Conservation (phyloP, 2,797 vertebrate species). For the Mallotus villosus region DNA sequence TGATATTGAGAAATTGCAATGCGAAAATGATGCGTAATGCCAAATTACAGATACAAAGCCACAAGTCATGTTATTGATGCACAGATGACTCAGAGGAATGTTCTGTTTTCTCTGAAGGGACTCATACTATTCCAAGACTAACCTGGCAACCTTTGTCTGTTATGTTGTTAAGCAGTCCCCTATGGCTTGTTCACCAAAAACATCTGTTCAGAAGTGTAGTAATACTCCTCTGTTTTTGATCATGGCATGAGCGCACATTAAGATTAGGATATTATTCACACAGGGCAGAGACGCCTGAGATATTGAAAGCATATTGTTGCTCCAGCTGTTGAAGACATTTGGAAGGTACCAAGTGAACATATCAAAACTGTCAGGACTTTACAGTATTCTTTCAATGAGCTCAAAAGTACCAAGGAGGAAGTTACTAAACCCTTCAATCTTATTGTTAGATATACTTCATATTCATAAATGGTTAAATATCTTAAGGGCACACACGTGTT, state of each 20-base stretch:
- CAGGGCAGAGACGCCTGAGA: not conserved
- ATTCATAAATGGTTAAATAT: too few species aligned
- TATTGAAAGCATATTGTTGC: slow-evolving; percentile 27
- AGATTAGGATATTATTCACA: too few species aligned
- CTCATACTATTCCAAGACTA: slow-evolving; percentile 19
- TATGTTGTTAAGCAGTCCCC: slow-evolving; percentile 27
- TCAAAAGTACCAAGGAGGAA: too few species aligned
- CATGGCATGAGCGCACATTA: slow-evolving; percentile 23
- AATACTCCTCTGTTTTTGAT: slow-evolving; percentile 26
- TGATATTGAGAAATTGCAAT: too few species aligned
- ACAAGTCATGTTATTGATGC: not conserved
- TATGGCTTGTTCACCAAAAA: slow-evolving; percentile 34
- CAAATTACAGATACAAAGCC: slow-evolving; percentile 5
- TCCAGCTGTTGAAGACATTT: slow-evolving; percentile 12
- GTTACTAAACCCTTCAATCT: too few species aligned
- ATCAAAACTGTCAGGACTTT: too few species aligned
- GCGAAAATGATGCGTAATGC: too few species aligned
- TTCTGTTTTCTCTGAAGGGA: slow-evolving; percentile 13
- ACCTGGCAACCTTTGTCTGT: slow-evolving; percentile 22
- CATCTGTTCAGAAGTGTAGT: slow-evolving; percentile 48
- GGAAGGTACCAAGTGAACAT: too few species aligned
- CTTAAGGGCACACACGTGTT: too few species aligned
- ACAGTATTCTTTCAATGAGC: too few species aligned
- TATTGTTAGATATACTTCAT: too few species aligned
- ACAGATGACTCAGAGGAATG: slow-evolving; percentile 5